Conservation (phyloP, 2,797 vertebrate species). For the Odontamblyopus lacepedii region DNA sequence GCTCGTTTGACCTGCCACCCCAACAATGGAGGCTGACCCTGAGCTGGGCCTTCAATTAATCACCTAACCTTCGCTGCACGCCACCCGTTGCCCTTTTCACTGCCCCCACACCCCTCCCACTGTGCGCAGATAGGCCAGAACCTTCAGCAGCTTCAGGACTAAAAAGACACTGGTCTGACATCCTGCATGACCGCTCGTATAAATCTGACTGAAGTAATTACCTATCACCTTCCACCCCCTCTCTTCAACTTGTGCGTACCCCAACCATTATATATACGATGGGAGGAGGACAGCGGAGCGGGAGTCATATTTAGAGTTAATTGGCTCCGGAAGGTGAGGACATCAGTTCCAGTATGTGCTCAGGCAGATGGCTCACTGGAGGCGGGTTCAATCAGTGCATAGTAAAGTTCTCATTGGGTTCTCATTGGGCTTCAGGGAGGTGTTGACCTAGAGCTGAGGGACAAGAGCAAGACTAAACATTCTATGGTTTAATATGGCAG, state of each 20-base stretch:
- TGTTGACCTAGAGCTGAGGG: constrained; percentile 55
- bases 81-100: constrained; percentile 18
- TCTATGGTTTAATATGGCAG: constrained; percentile 18
- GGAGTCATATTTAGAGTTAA: constrained; percentile 68
- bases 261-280: constrained; percentile 59
- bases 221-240: constrained; percentile 63
- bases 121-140: constrained; percentile 28
- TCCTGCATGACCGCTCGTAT: constrained; percentile 62
- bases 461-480: constrained; percentile 25
- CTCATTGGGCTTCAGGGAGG: constrained; percentile 48
- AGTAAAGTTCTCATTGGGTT: constrained; percentile 63
- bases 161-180: constrained; percentile 52
- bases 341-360: constrained; percentile 65
- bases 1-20: constrained; percentile 72
- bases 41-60: constrained; percentile 68
- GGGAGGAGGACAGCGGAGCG: constrained; percentile 43
- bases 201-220: constrained; percentile 78
- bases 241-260: constrained; percentile 45
- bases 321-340: constrained; percentile 73
- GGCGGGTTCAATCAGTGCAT: constrained; percentile 68
- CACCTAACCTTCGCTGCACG: constrained; percentile 58
- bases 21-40: constrained; percentile 65
- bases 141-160: constrained; percentile 35
- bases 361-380: constrained; percentile 61
- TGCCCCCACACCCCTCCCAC: not conserved